Evolutionary conservation across 2,113 vertebrate genomes (phyloP).

Genomic region (Cichladusa arquata): DNA sequence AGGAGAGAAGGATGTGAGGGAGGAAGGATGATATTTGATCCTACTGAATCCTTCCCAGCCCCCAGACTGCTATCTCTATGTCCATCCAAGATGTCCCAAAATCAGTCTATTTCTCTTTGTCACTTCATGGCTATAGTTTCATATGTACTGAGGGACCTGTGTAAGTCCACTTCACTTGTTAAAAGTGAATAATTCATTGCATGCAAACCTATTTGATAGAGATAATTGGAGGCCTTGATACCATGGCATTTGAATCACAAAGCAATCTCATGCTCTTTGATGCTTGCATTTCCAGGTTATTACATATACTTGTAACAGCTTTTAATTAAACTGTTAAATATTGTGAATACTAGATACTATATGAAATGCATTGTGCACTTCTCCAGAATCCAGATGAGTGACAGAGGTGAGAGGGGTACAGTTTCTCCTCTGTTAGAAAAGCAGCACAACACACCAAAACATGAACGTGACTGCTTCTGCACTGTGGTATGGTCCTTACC

Average conservation of each 20-base stretch:
- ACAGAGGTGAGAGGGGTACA: fast-evolving
- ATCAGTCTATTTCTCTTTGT: background rate
- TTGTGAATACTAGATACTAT: background rate
- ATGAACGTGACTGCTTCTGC: background rate
- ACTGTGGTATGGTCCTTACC: background rate
- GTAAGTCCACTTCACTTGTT: background rate
- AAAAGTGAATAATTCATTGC: background rate
- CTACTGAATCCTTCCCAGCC: background rate
- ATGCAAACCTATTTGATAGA: background rate
- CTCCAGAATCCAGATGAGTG: background rate
- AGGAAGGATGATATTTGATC: background rate
- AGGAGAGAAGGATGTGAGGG: background rate
- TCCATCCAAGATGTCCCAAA: background rate
- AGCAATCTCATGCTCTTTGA: background rate
- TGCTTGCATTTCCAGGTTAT: background rate
- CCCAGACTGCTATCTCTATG: background rate
- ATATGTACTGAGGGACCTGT: background rate
- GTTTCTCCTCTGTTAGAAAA: background rate
- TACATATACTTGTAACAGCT: background rate
- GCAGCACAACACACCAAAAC: background rate
- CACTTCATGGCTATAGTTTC: background rate
- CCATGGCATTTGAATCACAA: background rate
- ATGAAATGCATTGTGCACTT: background rate
- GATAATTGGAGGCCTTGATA: background rate
- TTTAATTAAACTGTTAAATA: background rate